These are phyloP conservation scores for Nudaria mundana DNA, from an alignment of 2,888 invertebrate genomes.

Conservation along the genomic window DNA sequence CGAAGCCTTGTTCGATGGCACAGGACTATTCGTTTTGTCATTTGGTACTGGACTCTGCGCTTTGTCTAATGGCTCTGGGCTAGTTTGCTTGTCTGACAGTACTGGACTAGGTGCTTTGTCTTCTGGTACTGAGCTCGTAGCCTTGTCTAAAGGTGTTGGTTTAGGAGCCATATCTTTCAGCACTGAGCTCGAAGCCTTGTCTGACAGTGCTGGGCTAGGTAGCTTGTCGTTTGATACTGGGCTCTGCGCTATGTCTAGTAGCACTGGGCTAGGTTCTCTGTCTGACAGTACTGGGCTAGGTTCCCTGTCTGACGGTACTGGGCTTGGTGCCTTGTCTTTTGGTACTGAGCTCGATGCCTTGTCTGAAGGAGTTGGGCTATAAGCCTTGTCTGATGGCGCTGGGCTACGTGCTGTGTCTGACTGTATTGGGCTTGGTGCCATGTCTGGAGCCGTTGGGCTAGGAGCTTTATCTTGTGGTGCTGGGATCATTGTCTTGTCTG, in stretches of 20 bases:
- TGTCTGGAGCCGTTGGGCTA: neutral
- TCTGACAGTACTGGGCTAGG: neutral
- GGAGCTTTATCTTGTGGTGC: neutral
- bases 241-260: conserved; percentile 4
- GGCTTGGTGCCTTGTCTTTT: conserved; percentile 6
- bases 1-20: neutral
- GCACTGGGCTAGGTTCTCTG: neutral
- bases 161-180: conserved; percentile 1
- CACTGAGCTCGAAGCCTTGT: conserved; percentile 7
- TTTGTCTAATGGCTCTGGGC: neutral
- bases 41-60: neutral
- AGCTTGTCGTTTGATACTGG: neutral
- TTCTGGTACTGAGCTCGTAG: conserved; percentile 2
- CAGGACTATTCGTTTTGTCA: neutral
- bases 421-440: conserved; percentile 1
- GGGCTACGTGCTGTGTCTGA: neutral
- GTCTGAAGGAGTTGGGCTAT: conserved; percentile 2
- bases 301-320: neutral
- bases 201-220: too few species aligned
- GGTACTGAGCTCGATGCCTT: neutral
- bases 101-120: neutral
- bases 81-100: neutral
- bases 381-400: conserved; percentile 1
- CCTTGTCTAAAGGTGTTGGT: conserved; percentile 5
- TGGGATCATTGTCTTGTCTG: conserved; percentile 7